Base-by-base conservation (phyloP, 2,888 invertebrate species). In the Aporophyla lueneburgensis region DNA sequence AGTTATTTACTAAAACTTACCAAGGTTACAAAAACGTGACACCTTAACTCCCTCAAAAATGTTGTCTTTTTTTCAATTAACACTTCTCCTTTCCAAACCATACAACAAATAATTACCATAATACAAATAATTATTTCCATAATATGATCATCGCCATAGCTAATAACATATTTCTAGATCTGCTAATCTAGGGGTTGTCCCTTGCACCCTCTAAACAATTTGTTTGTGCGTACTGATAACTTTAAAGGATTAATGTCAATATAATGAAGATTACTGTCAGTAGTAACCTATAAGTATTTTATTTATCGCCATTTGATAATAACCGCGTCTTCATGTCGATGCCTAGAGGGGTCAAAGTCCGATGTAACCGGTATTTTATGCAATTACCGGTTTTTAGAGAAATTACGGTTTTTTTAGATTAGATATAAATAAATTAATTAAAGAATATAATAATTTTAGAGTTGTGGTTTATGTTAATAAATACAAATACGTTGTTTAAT, bases 271-370 rank as follows among this genome's bases (percentile, higher is more conserved):
- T 76, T 71, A 68, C 27, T 54, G 51, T 46, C 67, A 73, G 14
- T 73, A 19, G 27, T 6, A 6, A n/a, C 10, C 6, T 19, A 69
- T 40, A 49, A 53, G 10, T 69, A 40, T 63, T 80, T 83, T 67
- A 54, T 56, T 75, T 86, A 86, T 83, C 74, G 51, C 12, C 49
- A 59, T 80, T 77, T 74, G 73, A 79, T 87, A 77, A 74, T 67
- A 84, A 67, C 79, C 79, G 68, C 68, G 73, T 76, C 65, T 63
- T 73, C 62, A 58, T 66, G 61, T 69, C 59, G 66, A 68, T 66
- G 65, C 49, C 67, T 74, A 59, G 59, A 69, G 67, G 69, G 78
- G 86, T 88, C 81, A 88, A 89, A 89, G 77, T 86, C 87, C 87
- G 80, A 65, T 40, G 21, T 51, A 74, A 83, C 79, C 73, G 73